Conservation (phyloP, 2,888 invertebrate genomes). For the Lysandra bellargus region DNA sequence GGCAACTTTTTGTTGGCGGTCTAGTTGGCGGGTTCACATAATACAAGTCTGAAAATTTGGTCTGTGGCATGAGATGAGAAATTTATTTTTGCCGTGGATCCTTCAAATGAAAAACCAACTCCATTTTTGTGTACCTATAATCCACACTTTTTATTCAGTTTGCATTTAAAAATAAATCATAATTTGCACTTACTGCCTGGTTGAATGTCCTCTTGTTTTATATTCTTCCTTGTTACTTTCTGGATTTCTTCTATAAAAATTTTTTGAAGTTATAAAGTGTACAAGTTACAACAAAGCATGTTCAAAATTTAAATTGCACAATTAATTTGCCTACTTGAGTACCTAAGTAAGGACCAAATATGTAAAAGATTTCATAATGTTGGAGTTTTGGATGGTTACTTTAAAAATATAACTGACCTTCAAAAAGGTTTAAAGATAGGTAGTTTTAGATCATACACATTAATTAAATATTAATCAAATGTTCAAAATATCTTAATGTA, state of each 20-base stretch:
- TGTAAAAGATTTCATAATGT: not conserved
- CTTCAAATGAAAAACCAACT: no score
- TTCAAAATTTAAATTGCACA: not conserved
- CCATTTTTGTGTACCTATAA: no score
- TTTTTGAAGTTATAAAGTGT: constrained; percentile 24
- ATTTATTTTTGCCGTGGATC: no score
- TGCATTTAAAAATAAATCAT: not conserved
- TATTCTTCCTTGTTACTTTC: constrained; percentile 69
- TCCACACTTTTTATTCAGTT: not conserved
- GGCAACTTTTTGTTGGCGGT: no score
- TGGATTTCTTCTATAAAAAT: constrained; percentile 76
- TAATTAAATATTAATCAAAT: not conserved
- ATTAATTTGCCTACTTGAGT: not conserved
- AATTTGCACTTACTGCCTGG: constrained; percentile 78
- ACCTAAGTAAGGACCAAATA: not conserved
- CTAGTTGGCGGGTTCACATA: no score
- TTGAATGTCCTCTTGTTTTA: constrained; percentile 81
- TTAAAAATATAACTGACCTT: not conserved
- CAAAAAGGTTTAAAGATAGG: not conserved
- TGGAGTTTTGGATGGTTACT: not conserved
- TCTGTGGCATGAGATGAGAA: no score
- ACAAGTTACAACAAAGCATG: not conserved
- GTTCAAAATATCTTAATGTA: not conserved
- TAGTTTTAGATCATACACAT: not conserved
- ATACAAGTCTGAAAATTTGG: no score